Conservation (phyloP, 2,797 vertebrate genomes). For the Hippoglossus hippoglossus region DNA sequence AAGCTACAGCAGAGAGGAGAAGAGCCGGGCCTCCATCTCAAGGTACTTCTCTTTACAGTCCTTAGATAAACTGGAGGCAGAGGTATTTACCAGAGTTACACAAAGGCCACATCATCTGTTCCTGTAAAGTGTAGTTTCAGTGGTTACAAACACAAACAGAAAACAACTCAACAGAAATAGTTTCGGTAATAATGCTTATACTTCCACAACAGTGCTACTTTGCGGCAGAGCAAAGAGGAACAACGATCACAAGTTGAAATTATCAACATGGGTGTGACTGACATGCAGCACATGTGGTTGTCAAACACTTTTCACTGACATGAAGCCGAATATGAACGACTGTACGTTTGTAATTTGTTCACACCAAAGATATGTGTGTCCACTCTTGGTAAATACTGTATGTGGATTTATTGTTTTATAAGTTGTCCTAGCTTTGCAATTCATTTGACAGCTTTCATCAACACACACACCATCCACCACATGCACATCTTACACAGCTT, state of each 20-base stretch:
- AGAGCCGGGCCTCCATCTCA: constrained; percentile 81
- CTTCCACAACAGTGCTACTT: not conserved
- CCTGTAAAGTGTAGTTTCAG: not conserved
- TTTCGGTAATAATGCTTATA: not conserved
- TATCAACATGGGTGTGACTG: not conserved
- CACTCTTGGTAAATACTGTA: no score
- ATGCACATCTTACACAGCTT: no score
- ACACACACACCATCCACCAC: no score
- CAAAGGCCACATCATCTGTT: not conserved
- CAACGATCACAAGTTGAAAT: not conserved
- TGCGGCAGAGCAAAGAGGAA: constrained; percentile 1
- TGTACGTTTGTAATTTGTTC: not conserved
- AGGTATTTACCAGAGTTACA: not conserved
- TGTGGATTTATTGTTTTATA: not conserved
- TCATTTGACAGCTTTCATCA: not conserved
- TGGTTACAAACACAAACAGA: no score
- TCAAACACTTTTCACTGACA: not conserved
- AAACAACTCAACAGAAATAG: not conserved
- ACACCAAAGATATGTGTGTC: not conserved
- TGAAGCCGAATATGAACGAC: not conserved
- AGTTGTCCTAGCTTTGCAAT: not conserved
- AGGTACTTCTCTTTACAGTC: constrained; percentile 34
- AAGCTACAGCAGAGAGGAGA: constrained; percentile 71
- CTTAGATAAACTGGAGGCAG: not conserved
- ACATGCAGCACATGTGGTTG: not conserved